phyloP scores from a whole-genome alignment of 2,113 vertebrate genomes.

The Vulpes lagopus region DNA sequence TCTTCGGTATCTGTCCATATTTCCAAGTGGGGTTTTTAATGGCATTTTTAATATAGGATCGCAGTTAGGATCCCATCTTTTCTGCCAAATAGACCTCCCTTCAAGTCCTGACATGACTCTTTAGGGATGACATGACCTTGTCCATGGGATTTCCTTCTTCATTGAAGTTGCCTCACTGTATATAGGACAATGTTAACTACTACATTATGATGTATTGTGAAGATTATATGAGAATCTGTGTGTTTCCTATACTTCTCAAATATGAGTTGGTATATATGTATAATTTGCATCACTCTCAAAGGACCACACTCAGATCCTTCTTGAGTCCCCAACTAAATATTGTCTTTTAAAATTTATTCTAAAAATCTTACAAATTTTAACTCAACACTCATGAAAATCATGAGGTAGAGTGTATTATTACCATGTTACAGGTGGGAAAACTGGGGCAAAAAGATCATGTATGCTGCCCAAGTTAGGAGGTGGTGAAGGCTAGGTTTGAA shows the following conservation, averaged over 20 bases:
- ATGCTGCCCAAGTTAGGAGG: background rate
- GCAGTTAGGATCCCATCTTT: background rate
- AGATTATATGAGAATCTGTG: too few relatives aligned
- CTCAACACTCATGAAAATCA: background rate
- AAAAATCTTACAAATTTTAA: too few relatives aligned
- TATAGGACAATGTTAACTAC: background rate
- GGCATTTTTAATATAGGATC: fast-evolving
- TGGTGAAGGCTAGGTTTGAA: too few relatives aligned
- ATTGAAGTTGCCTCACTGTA: background rate
- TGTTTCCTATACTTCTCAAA: background rate
- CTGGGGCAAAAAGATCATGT: too few relatives aligned
- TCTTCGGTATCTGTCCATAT: background rate
- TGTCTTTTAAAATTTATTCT: background rate
- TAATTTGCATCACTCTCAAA: background rate
- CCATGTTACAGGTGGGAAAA: background rate
- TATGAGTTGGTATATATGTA: fast-evolving
- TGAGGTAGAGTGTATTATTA: too few relatives aligned
- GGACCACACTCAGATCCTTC: background rate
- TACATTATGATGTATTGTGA: background rate
- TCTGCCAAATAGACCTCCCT: background rate
- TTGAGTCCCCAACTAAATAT: background rate
- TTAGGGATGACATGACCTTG: too few relatives aligned
- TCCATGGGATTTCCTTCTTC: background rate
- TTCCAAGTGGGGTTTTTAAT: background rate
- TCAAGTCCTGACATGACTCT: background rate